A percentile compares a stretch with the other conserved stretches of the same genome.
Conservation (phyloP, 2,797 vertebrate species). For the Gymnoscopelus microlampas region DNA sequence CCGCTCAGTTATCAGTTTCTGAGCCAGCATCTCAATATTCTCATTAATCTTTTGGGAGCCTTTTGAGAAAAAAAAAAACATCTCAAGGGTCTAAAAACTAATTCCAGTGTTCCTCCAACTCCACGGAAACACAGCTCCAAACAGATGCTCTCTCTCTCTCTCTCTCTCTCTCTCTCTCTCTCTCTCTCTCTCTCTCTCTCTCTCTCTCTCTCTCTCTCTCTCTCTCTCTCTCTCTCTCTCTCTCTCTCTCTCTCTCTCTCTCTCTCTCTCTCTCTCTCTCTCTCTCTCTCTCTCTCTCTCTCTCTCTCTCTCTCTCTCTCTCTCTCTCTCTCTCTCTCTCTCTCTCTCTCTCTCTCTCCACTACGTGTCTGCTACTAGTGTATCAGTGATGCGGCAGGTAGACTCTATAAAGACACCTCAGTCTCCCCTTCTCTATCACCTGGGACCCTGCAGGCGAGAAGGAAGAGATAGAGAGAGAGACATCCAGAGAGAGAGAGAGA, state of each 20-base stretch:
- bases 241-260: neutral
- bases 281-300: neutral
- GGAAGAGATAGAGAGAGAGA: constrained; percentile 15
- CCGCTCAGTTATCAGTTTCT: neutral
- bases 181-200: neutral
- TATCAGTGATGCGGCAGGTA: constrained; percentile 22
- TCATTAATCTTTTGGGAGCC: neutral
- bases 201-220: neutral
- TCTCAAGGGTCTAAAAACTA: neutral
- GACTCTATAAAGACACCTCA: constrained; percentile 35
- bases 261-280: neutral
- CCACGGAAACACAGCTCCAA: neutral
- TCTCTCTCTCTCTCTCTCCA: neutral
- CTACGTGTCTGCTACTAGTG: neutral
- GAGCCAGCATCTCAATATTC: neutral
- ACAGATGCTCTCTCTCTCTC: neutral
- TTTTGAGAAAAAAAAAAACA: neutral
- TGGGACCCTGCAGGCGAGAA: constrained; percentile 19
- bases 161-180: neutral
- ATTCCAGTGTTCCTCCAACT: neutral
- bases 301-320: too few species aligned
- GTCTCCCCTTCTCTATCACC: constrained; percentile 29
- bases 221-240: neutral
- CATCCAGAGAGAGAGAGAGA: constrained; percentile 10
- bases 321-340: neutral